Conservation (phyloP, 2,888 invertebrate genomes). For the Erannis defoliaria region DNA sequence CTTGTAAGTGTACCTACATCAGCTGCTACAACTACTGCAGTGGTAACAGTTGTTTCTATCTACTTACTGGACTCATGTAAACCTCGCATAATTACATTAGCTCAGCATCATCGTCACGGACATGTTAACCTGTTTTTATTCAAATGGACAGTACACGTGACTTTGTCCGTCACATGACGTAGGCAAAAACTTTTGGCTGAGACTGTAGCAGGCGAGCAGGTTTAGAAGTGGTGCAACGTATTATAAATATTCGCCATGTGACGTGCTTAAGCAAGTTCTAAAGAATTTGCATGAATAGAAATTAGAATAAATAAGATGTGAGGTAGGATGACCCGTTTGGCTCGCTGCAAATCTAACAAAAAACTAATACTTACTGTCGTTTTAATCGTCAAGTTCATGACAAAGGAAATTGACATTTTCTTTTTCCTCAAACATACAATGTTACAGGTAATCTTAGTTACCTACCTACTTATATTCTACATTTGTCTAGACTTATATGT, state of each 20-base stretch:
- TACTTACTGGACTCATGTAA: neutral
- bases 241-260: neutral
- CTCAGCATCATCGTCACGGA: constrained; percentile 5
- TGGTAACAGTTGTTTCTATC: neutral
- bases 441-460: neutral
- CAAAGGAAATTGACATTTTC: neutral
- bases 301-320: neutral
- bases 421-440: constrained; percentile 5
- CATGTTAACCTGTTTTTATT: neutral
- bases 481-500: neutral
- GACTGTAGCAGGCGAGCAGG: neutral
- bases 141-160: neutral
- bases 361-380: too few species aligned
- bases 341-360: neutral
- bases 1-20: too few species aligned
- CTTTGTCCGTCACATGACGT: neutral
- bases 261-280: neutral
- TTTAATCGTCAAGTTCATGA: neutral
- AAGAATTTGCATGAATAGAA: neutral
- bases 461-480: neutral
- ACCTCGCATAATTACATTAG: neutral
- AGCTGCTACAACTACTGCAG: too few species aligned
- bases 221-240: constrained; percentile 12
- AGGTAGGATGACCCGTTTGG: neutral
- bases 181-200: constrained; percentile 5